Conservation (phyloP, 2,113 vertebrate genomes). For the Nyctereutes procyonoides region DNA sequence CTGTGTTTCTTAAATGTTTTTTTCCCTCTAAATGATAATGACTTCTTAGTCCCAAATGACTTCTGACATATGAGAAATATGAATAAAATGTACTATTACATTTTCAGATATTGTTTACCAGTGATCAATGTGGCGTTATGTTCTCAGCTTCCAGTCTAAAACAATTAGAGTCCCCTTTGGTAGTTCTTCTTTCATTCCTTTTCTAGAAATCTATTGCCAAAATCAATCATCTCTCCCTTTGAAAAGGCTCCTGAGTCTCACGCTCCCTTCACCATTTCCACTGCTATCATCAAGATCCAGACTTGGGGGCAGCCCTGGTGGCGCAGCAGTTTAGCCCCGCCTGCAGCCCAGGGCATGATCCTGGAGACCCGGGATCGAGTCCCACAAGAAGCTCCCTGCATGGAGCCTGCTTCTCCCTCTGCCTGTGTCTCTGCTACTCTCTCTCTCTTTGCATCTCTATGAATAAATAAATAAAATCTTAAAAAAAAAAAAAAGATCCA, state of each 20-base stretch:
- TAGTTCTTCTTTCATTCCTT: not conserved
- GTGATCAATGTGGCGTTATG: not conserved
- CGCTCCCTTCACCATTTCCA: not conserved
- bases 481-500: too few relatives aligned
- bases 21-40: not conserved
- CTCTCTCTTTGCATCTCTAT: too few relatives aligned
- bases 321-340: too few relatives aligned
- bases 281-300: not conserved
- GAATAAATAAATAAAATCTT: too few relatives aligned
- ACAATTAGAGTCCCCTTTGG: not conserved
- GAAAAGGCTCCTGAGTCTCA: not conserved
- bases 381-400: too few relatives aligned
- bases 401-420: too few relatives aligned
- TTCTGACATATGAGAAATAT: not conserved
- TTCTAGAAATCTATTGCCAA: not conserved
- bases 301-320: not conserved
- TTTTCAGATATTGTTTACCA: not conserved
- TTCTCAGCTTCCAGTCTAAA: not conserved
- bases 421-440: too few relatives aligned
- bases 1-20: not conserved
- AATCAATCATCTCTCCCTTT: not conserved
- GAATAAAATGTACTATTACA: not conserved
- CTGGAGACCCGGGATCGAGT: too few relatives aligned
- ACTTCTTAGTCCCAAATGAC: not conserved
- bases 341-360: too few relatives aligned